Evolutionary conservation across 2,113 vertebrate species (phyloP), one percentile per base, ranked within the genome.

Genomic region (Noturus placidus): DNA sequence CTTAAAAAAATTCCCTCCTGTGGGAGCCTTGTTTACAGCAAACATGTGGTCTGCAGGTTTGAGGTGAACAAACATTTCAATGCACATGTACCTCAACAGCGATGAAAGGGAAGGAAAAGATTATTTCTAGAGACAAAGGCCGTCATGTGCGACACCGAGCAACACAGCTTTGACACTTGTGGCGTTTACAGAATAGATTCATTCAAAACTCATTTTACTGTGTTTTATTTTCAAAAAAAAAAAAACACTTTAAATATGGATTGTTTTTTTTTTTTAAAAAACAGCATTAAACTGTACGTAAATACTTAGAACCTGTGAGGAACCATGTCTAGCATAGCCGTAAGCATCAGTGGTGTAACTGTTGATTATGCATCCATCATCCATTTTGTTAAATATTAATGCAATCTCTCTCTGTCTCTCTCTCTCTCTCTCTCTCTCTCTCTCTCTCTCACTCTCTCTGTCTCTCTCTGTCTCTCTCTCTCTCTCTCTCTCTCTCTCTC

Each of bases 1-100:
- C 88, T 88, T 92, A 86, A 57, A 82, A 46, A 93, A 89, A 83
- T 46, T 27, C 30, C 25, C 25, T 85, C 61, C 46, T 69, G 50
- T 57, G 65, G 77, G 52, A 86, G 27, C 79, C 35, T 82, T 87
- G 67, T 87, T 87, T 87, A 82, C 65, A 82, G 79, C 63, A 82
- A 81, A 81, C 65, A 87, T 87, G 86, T 82, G 79, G 78, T 82
- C 78, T 74, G 52, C 83, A 46, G 42, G 79, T 88, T 86, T 46
- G 74, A 74, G 79, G 65, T 50, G 42, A 88, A 87, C 17, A 52
- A 79, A 82, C 76, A 84, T 85, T 84, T 80, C 65, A 61, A 38
- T 87, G 63, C 86, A 87, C 54, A 59, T 13, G 27, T 61, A 70
- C 25, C 50, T 82, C 56, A 69, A 72, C 5, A 5, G 3, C 4